Conservation (phyloP, 2,797 vertebrate species). For the Astyanax mexicanus region DNA sequence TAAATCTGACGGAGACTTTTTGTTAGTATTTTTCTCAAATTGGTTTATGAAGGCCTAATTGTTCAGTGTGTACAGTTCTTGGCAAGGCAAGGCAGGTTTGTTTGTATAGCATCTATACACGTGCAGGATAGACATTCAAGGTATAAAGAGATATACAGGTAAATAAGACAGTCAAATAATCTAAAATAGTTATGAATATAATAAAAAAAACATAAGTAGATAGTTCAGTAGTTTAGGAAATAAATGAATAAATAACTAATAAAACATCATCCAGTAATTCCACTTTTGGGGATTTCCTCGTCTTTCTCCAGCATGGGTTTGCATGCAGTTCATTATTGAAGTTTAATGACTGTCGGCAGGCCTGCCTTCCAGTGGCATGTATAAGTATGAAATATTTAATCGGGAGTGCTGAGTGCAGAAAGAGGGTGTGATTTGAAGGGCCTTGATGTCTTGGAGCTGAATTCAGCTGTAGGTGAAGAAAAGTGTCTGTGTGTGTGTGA, state of each 20-base stretch:
- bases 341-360: constrained; percentile 32
- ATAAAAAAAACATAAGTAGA: no score
- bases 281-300: not conserved
- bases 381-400: constrained; percentile 51
- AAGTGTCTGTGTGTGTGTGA: constrained; percentile 60
- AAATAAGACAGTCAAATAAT: no score
- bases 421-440: constrained; percentile 60
- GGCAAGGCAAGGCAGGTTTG: no score
- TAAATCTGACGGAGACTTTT: no score
- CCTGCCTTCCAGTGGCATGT: constrained; percentile 37
- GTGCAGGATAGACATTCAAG: no score
- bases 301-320: not conserved
- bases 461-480: constrained; percentile 68
- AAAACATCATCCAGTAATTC: not conserved
- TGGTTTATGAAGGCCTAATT: no score
- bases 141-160: no score
- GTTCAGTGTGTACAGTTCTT: no score
- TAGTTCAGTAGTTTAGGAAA: not conserved
- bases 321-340: constrained; percentile 18
- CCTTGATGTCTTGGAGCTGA: constrained; percentile 58
- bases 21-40: no score
- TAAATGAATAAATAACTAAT: not conserved
- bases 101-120: no score
- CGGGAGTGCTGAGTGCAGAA: constrained; percentile 14
- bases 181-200: no score